Evolutionary conservation across 2,888 invertebrate genomes (phyloP), one percentile per base, ranked within the genome.

Genomic region (Thera britannica): DNA sequence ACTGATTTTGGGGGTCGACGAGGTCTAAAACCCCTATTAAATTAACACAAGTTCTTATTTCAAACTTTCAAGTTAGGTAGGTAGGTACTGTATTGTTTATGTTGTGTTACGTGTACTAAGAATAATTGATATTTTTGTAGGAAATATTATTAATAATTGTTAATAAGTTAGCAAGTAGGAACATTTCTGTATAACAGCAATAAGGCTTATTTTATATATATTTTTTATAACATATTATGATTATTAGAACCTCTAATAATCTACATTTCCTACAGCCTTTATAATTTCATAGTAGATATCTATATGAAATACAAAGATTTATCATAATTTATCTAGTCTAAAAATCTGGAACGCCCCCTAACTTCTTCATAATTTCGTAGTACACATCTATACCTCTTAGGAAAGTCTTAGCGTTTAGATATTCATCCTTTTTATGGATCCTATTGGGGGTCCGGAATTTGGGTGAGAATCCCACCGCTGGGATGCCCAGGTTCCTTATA

Each of bases 401-500:
- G 66, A 89, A 89, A 0, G 79, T 83, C 12, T 79, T 77, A 0
- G 86, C 77, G 41, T 87, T 83, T 2, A 86, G 72, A 58, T 87
- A 87, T 73, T 92, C 91, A 52, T 91, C 70, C 44, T 77, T 77
- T 5, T 62, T 77, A 57, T 91, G 90, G 0, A 83, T 2, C 41
- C 75, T 77, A 2, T 71, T 2, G 1, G 57, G 65, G 2, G 87
- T 89, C 52, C 79, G 77, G 2, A 73, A 67, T 70, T 84, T 88
- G 12, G 89, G 76, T 0, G 87, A 61, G 70, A 91, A 88, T 2
- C 90, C 90, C 0, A 91, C 63, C 0, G 89, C 89, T 3, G 89
- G 89, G 35, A 89, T 81, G 0, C 87, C 90, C 1, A 78, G 62
- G 62, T 82, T 84, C 2, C 91, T 82, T 0, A 92, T 2, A 0